A percentile compares a stretch with the other conserved stretches of the same genome.
These are phyloP conservation scores for Philonicus albiceps DNA, from an alignment of 2,888 invertebrate species.

Conservation along the genomic window DNA sequence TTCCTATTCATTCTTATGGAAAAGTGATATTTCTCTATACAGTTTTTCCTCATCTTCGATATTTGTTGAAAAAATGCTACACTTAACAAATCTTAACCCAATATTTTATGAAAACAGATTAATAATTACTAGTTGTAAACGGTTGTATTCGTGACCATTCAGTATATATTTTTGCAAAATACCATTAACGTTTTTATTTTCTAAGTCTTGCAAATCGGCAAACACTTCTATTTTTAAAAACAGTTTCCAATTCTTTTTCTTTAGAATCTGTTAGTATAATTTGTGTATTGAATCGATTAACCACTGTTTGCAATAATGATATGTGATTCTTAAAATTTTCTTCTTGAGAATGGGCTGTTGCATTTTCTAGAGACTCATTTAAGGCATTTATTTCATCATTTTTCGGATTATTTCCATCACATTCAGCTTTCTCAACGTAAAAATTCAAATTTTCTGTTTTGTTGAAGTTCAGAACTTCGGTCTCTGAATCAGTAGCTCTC, in stretches of 20 bases:
- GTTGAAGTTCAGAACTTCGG: too few species aligned
- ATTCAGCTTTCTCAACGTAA: background rate
- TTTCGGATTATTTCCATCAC: background rate
- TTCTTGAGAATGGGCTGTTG: conserved; percentile 14
- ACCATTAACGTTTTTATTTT: background rate
- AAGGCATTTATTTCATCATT: background rate
- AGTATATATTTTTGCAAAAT: background rate
- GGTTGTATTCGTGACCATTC: too few species aligned
- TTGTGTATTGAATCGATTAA: conserved; percentile 32
- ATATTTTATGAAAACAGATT: background rate
- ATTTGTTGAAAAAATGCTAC: background rate
- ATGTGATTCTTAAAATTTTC: conserved; percentile 24
- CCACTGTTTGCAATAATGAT: conserved; percentile 15
- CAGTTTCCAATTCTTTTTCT: background rate
- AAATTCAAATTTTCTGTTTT: background rate
- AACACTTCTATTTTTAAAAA: background rate
- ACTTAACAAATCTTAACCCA: background rate
- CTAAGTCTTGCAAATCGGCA: background rate
- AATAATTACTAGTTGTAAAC: background rate
- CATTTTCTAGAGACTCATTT: too few species aligned
- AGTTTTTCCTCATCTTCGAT: background rate
- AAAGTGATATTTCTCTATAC: background rate
- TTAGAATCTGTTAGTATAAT: conserved; percentile 21
- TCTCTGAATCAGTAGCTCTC: too few species aligned
- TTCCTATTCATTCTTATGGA: too few species aligned